These are phyloP conservation scores for Nineta flava DNA, from an alignment of 2,888 invertebrate species.

Conservation along the genomic window DNA sequence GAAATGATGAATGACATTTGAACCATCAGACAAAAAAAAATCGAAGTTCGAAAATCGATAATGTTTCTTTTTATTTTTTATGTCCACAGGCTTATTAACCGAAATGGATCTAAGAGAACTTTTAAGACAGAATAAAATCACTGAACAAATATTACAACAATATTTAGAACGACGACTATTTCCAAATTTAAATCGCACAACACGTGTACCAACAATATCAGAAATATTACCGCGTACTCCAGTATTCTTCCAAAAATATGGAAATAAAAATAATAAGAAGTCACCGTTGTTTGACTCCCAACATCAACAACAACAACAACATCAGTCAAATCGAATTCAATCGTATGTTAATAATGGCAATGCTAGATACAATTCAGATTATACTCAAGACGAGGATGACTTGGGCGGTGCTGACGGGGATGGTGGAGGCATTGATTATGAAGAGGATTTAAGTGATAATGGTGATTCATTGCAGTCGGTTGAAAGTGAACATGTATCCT, in stretches of 20 bases:
- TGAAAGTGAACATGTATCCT: conserved; percentile 48
- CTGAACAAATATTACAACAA: conserved; percentile 58
- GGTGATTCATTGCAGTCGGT: conserved; percentile 48
- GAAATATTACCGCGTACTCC: conserved; percentile 41
- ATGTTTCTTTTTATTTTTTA: not conserved
- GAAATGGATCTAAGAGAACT: conserved; percentile 37
- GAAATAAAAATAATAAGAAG: not conserved
- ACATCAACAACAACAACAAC: no score
- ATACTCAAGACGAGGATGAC: conserved; percentile 18
- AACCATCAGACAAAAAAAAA: not conserved
- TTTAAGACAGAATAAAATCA: conserved; percentile 59
- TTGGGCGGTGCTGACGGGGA: conserved; percentile 16
- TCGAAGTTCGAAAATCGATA: not conserved
- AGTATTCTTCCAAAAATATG: not conserved
- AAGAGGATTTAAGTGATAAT: conserved; percentile 13
- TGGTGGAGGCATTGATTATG: conserved; percentile 13
- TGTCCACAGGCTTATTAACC: conserved; percentile 9
- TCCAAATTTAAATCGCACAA: conserved; percentile 30
- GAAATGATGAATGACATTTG: not conserved
- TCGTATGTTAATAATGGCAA: no score
- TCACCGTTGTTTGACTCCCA: no score
- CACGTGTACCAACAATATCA: conserved; percentile 41
- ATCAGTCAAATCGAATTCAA: no score
- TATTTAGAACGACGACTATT: conserved; percentile 54
- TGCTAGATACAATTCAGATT: not conserved